phyloP scores from a whole-genome alignment of 2,888 invertebrate genomes.

The Erebia ligea region DNA sequence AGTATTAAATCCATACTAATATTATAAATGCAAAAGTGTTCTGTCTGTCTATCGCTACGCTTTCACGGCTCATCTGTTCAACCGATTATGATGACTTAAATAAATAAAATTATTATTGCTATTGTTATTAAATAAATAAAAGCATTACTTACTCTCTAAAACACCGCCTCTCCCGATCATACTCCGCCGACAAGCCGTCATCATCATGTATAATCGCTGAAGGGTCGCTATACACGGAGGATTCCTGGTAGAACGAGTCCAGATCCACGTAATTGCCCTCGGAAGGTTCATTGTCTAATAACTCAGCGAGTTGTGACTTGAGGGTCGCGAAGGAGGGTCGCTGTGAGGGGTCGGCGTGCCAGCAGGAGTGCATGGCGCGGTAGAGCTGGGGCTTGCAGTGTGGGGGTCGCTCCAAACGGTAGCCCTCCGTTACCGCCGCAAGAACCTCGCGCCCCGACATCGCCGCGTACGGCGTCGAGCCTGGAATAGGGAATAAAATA shows the following conservation, averaged over 20 bases:
- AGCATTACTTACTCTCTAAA: slow-evolving; percentile 73
- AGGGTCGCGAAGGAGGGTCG: slow-evolving; percentile 88
- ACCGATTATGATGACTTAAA: no score
- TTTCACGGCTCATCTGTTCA: no score
- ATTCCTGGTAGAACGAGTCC: slow-evolving; percentile 86
- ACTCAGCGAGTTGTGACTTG: slow-evolving; percentile 82
- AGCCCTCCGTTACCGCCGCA: slow-evolving; percentile 89
- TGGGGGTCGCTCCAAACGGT: slow-evolving; percentile 89
- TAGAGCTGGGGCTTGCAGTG: slow-evolving; percentile 87
- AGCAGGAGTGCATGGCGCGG: slow-evolving; percentile 80
- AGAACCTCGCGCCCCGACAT: slow-evolving; percentile 93
- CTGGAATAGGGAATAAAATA: slow-evolving; percentile 66
- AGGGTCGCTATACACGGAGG: slow-evolving; percentile 82
- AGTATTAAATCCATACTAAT: no score
- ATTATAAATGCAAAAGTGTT: no score
- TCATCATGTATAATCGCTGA: slow-evolving; percentile 79
- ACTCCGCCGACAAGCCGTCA: slow-evolving; percentile 76
- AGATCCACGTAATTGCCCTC: slow-evolving; percentile 87
- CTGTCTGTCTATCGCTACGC: no score
- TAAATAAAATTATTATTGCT: no score
- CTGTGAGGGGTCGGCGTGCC: slow-evolving; percentile 87
- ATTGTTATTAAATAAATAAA: no score
- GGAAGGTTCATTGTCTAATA: slow-evolving; percentile 84
- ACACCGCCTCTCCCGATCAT: slow-evolving; percentile 70
- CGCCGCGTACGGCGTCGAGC: slow-evolving; percentile 93